phyloP scores from a whole-genome alignment of 2,797 vertebrate genomes.

The Petrocephalus sullivani region DNA sequence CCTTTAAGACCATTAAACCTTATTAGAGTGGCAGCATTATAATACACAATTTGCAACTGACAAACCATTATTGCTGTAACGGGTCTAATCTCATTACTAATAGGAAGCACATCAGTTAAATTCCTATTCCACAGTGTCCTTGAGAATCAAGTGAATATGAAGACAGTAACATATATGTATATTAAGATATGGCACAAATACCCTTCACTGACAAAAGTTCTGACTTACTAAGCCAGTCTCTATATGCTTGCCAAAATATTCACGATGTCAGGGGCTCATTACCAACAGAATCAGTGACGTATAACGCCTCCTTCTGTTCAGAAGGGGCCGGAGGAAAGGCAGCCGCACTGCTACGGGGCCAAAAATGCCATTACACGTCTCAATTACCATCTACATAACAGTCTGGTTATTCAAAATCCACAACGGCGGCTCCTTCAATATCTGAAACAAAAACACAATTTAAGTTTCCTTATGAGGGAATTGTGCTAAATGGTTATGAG shows the following conservation, averaged over 20 bases:
- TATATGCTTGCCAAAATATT: constrained; percentile 1
- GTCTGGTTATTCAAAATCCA: not conserved
- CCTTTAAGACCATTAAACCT: not conserved
- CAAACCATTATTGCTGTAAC: not conserved
- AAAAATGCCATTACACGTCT: not conserved
- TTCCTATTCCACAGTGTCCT: not conserved
- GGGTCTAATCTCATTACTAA: not conserved
- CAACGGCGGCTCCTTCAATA: not conserved
- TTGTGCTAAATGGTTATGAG: not conserved
- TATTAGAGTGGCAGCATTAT: not conserved
- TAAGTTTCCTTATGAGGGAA: constrained; percentile 12
- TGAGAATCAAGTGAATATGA: not conserved
- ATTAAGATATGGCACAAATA: not conserved
- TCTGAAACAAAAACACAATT: not conserved
- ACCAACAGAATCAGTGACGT: not conserved
- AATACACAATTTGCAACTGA: not conserved
- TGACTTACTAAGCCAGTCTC: not conserved
- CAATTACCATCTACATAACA: not conserved
- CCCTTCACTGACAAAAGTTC: not conserved
- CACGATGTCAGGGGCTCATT: constrained; percentile 8
- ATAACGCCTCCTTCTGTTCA: constrained; percentile 9
- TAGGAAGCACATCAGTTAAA: not conserved
- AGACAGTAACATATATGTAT: not conserved
- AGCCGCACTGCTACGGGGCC: not conserved
- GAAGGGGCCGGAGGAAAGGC: not conserved